Evolutionary conservation across 2,888 invertebrate species (phyloP), one percentile per base, ranked within the genome.

Genomic region (Caradrina kadenii): DNA sequence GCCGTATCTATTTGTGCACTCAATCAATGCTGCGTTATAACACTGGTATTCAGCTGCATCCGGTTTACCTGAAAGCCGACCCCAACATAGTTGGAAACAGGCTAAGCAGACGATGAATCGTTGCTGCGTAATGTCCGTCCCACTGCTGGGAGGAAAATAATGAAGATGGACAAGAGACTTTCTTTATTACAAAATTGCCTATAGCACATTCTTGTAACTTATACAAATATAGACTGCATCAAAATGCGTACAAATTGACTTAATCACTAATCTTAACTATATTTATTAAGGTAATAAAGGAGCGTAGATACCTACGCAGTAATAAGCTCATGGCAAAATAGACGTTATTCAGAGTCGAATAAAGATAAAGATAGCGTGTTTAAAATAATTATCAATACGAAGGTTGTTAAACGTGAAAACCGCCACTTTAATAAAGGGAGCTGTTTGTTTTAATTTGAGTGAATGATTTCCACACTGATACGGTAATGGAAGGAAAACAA

Each of bases 241-340:
- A 35, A 39, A 55, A 55, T 61, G 21, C 42, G 68, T 35, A 70
- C 79, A 69, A 77, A 79, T 79, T 77, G 54, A 73, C 76, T 82
- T 76, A 67, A 73, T 77, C 55, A 73, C 73, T 66, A 56, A 70
- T 76, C 69, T 61, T 45, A 50, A 50, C 54, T 55, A 61, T 71
- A 79, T 79, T 75, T 75, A 72, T 63, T 10, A 72, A 49, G 69
- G 54, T 64, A 64, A 80, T 75, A 53, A 48, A 15, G n/a, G 5
- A 70, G 52, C 52, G n/a, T 10, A 39, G 19, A 21, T 22, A 17
- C 61, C 69, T 53, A 80, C 72, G 61, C 66, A 66, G 22, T 22
- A 10, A 31, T 45, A 4, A 15, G 10, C 10, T 50, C 7, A 73
- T 4, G 21, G 10, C 11, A 73, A 60, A 31, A 26, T 62, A 48